phyloP scores from a whole-genome alignment of 2,797 vertebrate species.

The Acropternis orthonyx region DNA sequence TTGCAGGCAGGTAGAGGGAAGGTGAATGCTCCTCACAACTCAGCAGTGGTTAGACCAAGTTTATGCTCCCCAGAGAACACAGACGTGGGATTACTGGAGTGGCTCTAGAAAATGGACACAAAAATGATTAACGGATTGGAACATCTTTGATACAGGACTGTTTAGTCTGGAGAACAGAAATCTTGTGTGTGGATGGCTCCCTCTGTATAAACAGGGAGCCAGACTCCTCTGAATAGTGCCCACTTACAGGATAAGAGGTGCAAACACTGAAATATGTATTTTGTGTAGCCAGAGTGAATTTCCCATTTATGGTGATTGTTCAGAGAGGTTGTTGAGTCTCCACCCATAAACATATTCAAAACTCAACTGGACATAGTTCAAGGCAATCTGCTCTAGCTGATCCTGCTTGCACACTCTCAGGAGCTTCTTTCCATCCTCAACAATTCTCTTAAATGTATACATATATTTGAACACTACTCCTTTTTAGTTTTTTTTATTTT shows the following conservation, averaged over 20 bases:
- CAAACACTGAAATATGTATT: background rate
- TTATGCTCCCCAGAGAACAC: background rate
- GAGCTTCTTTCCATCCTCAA: background rate
- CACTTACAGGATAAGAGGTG: background rate
- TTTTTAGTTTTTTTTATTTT: background rate
- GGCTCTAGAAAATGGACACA: background rate
- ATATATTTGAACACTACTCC: background rate
- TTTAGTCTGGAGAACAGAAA: background rate
- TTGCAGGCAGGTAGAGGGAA: background rate
- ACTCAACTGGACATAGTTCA: background rate
- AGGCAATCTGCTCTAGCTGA: background rate
- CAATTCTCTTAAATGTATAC: background rate
- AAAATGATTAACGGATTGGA: fast-evolving
- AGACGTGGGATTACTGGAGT: background rate
- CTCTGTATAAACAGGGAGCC: background rate
- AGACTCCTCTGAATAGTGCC: background rate
- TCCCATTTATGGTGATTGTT: background rate
- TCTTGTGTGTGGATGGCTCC: background rate
- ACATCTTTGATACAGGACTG: background rate
- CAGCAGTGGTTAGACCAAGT: background rate
- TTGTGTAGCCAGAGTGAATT: background rate
- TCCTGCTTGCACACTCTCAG: background rate
- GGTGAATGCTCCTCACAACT: fast-evolving
- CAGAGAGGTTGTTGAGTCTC: background rate
- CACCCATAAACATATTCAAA: background rate